These are phyloP conservation scores for Syrmaticus mikado DNA, from an alignment of 2,113 vertebrate species.

Conservation along the genomic window DNA sequence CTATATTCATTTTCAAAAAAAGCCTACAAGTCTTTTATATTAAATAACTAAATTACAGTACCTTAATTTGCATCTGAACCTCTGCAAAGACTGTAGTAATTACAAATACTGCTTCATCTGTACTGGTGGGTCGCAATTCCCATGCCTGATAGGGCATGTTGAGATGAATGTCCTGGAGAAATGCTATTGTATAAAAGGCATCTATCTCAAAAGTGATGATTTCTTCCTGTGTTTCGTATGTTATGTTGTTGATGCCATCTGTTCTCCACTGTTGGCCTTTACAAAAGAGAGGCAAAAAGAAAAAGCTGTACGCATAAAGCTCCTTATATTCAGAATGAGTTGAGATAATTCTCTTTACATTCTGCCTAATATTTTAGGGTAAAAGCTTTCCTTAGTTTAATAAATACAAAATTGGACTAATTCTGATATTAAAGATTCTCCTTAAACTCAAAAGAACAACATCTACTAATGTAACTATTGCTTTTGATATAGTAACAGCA, in stretches of 20 bases:
- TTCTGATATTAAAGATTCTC: background rate
- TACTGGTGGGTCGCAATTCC: constrained; percentile 82
- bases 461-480: background rate
- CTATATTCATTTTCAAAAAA: too few species aligned
- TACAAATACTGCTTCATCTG: constrained; percentile 74
- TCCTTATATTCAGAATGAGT: background rate
- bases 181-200: constrained; percentile 78
- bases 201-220: constrained; percentile 82
- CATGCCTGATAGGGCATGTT: constrained; percentile 89
- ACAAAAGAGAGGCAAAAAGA: background rate
- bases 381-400: background rate
- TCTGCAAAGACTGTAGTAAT: constrained; percentile 77
- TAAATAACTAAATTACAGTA: background rate
- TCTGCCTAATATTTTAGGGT: background rate
- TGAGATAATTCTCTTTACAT: background rate
- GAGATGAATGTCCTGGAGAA: constrained; percentile 85
- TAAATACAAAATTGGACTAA: background rate
- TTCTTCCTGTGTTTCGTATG: constrained; percentile 46
- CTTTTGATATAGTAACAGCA: background rate
- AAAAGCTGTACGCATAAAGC: background rate
- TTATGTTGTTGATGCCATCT: constrained; percentile 77
- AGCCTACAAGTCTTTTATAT: background rate
- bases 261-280: constrained; percentile 85
- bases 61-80: constrained; percentile 87
- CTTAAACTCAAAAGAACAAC: background rate